Conservation (phyloP, 1,140 invertebrate species). For the Cherax quadricarinatus region DNA sequence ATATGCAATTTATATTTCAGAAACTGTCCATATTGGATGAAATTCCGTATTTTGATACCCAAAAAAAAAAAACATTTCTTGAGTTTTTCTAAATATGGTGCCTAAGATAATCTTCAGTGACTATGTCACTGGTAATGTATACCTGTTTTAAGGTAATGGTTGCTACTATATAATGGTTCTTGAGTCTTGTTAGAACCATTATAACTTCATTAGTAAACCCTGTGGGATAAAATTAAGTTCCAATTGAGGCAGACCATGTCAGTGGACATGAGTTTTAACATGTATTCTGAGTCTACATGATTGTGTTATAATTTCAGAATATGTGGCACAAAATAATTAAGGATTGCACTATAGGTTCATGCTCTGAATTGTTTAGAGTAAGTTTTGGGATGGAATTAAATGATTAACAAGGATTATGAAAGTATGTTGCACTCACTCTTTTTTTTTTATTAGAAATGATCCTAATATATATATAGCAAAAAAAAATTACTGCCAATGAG, state of each 20-base stretch:
- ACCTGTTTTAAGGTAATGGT: slow-evolving; percentile 27
- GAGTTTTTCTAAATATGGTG: not conserved
- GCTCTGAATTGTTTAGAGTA: too few species aligned
- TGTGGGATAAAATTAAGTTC: not conserved
- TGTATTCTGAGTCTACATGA: not conserved
- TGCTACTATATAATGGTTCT: not conserved
- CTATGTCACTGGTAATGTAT: slow-evolving; percentile 20
- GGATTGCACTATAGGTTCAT: not conserved
- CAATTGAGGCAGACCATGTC: not conserved
- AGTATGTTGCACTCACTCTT: too few species aligned
- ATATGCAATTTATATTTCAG: not conserved
- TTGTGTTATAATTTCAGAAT: not conserved
- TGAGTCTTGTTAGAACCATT: not conserved
- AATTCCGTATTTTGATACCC: not conserved
- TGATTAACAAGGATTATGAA: too few species aligned
- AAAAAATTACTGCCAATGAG: too few species aligned
- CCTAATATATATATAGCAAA: too few species aligned
- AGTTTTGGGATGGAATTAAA: too few species aligned
- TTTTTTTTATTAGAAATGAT: too few species aligned
- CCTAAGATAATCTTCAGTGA: slow-evolving; percentile 7
- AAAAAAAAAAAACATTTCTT: not conserved
- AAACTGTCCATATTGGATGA: not conserved
- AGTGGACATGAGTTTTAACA: not conserved
- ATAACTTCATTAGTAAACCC: not conserved
- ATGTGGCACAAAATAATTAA: not conserved